These are phyloP conservation scores for Archegozetes longisetosus DNA, from an alignment of 1,140 invertebrate species.

Conservation along the genomic window DNA sequence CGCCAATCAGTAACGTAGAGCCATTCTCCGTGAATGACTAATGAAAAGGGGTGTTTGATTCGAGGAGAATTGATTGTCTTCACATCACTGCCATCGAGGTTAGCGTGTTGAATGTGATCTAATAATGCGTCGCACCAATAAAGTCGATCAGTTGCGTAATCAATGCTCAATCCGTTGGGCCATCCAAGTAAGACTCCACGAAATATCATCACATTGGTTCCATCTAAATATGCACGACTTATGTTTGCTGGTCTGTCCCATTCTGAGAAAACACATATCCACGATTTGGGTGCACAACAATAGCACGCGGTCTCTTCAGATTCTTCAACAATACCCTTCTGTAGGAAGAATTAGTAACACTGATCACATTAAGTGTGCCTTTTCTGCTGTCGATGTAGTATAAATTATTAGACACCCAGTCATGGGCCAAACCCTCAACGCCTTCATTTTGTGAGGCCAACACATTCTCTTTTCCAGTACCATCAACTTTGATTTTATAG, in stretches of 20 bases:
- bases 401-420: slow-evolving; percentile 92
- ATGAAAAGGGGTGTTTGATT: slow-evolving; percentile 88
- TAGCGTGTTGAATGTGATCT: slow-evolving; percentile 88
- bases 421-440: slow-evolving; percentile 87
- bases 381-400: slow-evolving; percentile 95
- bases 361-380: slow-evolving; percentile 84
- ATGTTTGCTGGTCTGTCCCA: slow-evolving; percentile 93
- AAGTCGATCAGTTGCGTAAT: slow-evolving; percentile 64
- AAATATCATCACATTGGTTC: slow-evolving; percentile 67
- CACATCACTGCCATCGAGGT: slow-evolving; percentile 82
- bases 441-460: slow-evolving; percentile 90
- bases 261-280: slow-evolving; percentile 80
- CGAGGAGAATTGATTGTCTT: slow-evolving; percentile 63
- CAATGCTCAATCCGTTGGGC: slow-evolving; percentile 87
- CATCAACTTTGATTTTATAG: slow-evolving; percentile 73
- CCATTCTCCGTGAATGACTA: slow-evolving; percentile 81
- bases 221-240: slow-evolving; percentile 72
- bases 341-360: slow-evolving; percentile 63
- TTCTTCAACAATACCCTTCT: slow-evolving; percentile 69
- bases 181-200: slow-evolving; percentile 82
- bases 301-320: slow-evolving; percentile 75
- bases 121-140: slow-evolving; percentile 92
- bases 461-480: slow-evolving; percentile 74
- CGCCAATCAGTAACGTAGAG: slow-evolving; percentile 97
- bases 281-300: slow-evolving; percentile 87